Conservation (phyloP, 2,797 vertebrate species). For the Rhincodon typus region DNA sequence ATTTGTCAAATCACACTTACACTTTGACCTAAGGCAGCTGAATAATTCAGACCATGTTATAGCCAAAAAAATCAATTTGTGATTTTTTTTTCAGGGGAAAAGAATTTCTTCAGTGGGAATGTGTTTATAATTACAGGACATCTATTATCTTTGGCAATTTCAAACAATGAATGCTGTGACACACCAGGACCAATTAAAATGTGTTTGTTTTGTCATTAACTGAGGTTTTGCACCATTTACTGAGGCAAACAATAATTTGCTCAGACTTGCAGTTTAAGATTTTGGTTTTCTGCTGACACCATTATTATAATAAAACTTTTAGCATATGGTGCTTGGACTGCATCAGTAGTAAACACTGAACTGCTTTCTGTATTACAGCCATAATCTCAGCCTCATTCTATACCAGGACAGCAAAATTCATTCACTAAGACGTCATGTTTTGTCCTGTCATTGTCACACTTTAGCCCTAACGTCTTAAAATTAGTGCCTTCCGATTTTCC, state of each 20-base stretch:
- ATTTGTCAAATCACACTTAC: background rate
- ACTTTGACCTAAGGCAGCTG: background rate
- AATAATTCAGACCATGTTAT: background rate
- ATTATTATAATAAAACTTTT: background rate
- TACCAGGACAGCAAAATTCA: background rate
- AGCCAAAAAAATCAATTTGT: background rate
- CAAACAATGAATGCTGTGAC: constrained; percentile 14
- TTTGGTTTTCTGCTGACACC: background rate
- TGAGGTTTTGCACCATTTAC: constrained; percentile 20
- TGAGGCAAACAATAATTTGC: constrained; percentile 10
- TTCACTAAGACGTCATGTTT: background rate
- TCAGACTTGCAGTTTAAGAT: background rate
- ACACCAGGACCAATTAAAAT: constrained; percentile 28
- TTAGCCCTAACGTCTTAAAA: background rate
- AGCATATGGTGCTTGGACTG: background rate
- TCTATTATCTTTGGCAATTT: background rate
- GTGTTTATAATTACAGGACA: background rate
- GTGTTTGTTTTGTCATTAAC: constrained; percentile 19
- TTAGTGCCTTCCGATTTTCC: constrained; percentile 41
- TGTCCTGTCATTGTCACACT: background rate
- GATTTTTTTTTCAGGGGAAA: background rate
- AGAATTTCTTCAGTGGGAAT: background rate
- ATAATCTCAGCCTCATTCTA: background rate
- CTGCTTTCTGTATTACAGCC: background rate
- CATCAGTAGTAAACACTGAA: background rate